phyloP scores from a whole-genome alignment of 1,140 invertebrate species.

The Armadillidium nasatum region DNA sequence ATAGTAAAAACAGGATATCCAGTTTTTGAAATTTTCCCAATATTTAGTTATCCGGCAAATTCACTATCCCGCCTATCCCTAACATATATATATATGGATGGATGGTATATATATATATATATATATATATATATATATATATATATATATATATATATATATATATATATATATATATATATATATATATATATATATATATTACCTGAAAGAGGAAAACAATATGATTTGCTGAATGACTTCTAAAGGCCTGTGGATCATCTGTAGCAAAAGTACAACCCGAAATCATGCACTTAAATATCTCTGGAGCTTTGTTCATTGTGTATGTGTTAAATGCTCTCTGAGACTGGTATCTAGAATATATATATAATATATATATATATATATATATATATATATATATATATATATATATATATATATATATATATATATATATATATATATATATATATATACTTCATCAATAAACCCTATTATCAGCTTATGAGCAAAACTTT shows the following conservation, averaged over 20 bases:
- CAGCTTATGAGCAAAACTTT: no score
- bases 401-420: constrained; percentile 20
- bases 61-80: no score
- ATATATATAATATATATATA: constrained; percentile 17
- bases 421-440: constrained; percentile 19
- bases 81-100: no score
- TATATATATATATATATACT: background rate
- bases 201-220: background rate
- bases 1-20: no score
- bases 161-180: no score
- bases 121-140: no score
- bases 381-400: constrained; percentile 19
- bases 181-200: no score
- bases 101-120: no score
- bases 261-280: constrained; percentile 55
- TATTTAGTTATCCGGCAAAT: no score
- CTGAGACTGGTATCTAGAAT: constrained; percentile 32
- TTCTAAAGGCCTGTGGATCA: constrained; percentile 47
- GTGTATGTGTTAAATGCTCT: constrained; percentile 33
- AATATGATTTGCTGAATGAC: constrained; percentile 52
- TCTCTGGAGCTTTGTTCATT: constrained; percentile 36
- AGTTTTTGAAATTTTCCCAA: no score
- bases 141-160: no score
- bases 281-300: constrained; percentile 59
- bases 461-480: no score